Conservation (phyloP, 2,797 vertebrate genomes). For the Sebastolobus alascanus region DNA sequence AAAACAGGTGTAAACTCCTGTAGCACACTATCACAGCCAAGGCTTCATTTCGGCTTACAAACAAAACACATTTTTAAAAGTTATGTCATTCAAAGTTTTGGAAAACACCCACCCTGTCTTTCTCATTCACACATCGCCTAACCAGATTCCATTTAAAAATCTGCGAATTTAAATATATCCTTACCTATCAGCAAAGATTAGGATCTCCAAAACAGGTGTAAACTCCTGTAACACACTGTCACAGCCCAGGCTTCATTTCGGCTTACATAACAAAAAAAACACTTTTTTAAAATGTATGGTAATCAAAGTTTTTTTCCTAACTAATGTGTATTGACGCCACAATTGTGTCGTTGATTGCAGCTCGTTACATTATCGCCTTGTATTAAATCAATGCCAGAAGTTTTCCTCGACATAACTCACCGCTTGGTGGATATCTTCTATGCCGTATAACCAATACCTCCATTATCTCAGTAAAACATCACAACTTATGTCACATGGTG, state of each 20-base stretch:
- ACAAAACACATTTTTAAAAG: neutral
- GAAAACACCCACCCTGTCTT: neutral
- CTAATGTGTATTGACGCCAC: rapidly evolving
- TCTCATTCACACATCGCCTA: neutral
- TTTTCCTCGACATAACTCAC: neutral
- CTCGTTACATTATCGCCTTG: no score
- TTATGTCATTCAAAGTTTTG: neutral
- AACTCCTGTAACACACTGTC: rapidly evolving
- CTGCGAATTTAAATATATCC: rapidly evolving
- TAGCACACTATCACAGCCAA: rapidly evolving
- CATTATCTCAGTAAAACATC: rapidly evolving
- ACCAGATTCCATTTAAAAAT: neutral
- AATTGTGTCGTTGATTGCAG: neutral
- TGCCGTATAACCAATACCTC: neutral
- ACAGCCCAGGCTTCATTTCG: neutral
- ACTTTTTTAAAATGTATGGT: neutral
- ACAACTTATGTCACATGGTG: rapidly evolving
- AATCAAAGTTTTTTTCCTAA: no score
- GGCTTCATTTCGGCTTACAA: neutral
- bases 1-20: rapidly evolving
- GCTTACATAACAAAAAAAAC: neutral
- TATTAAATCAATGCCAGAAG: no score
- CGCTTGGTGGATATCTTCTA: rapidly evolving
- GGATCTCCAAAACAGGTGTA: rapidly evolving
- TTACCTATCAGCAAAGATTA: rapidly evolving